These are phyloP conservation scores for Heteromurus nitidus DNA, from an alignment of 2,888 invertebrate genomes.

Conservation along the genomic window DNA sequence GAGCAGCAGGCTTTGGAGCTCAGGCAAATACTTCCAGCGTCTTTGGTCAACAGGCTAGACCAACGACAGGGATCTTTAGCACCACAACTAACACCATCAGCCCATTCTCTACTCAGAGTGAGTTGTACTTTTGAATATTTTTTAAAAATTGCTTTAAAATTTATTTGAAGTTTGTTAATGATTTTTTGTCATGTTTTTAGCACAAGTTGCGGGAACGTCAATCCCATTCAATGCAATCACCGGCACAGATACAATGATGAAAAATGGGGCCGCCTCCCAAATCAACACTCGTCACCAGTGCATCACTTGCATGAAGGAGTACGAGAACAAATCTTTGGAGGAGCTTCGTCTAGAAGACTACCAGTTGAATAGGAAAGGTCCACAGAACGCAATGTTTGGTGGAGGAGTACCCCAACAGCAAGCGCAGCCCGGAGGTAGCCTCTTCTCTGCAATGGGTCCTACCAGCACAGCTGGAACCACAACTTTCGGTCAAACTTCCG, in stretches of 20 bases:
- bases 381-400: conserved; percentile 78
- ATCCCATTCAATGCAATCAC: conserved; percentile 76
- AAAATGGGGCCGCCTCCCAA: conserved; percentile 87
- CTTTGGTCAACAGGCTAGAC: conserved; percentile 49
- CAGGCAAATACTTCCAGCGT: conserved; percentile 59
- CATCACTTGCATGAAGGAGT: conserved; percentile 99
- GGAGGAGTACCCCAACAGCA: conserved; percentile 73
- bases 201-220: conserved; percentile 69
- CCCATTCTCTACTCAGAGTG: conserved; percentile 34
- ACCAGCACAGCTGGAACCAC: conserved; percentile 74
- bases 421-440: conserved; percentile 71
- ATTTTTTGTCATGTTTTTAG: not conserved
- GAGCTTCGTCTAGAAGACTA: conserved; percentile 97
- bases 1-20: not conserved
- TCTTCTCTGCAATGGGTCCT: conserved; percentile 72
- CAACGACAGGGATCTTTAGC: conserved; percentile 41
- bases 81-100: conserved; percentile 16
- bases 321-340: conserved; percentile 94
- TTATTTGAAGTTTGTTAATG: not conserved
- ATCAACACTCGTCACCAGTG: conserved; percentile 97
- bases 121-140: not conserved
- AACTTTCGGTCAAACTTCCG: conserved; percentile 77
- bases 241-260: conserved; percentile 93
- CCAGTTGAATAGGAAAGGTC: conserved; percentile 89
- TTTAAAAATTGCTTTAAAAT: not conserved